Evolutionary conservation across 2,113 vertebrate species (phyloP), one percentile per base, ranked within the genome.

Genomic region (Electrona antarctica): DNA sequence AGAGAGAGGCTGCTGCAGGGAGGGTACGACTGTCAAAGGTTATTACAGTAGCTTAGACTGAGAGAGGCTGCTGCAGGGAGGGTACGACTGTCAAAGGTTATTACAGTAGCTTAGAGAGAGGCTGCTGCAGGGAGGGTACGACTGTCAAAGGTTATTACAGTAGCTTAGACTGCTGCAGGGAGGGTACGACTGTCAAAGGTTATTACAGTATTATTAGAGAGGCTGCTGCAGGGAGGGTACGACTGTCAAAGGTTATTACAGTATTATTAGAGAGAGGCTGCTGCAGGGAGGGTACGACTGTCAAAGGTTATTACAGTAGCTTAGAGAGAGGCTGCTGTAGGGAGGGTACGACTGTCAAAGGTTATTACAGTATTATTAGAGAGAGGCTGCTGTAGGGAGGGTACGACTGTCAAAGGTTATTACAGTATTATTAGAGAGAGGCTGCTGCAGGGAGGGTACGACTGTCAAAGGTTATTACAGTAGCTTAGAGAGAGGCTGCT

Each of bases 81-180:
- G 92, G 97, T 98, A 84, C 93, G 94, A 69, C 9, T 1, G 21
- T 21, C 21, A 21, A 21, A 21, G 21, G 21, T 21, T 21, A 21
- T 21, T 21, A 21, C 21, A 1, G 21, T 1, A 21, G 21, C 21
- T 21, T 21, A 21, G 96, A 71, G 91, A 96, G 8, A 83, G 92
- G 65, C 92, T 98, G 78, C 91, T 98, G 45, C 93, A 94, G 69
- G 96, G 96, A 67, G 93, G 92, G 97, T 98, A 84, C 93, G 94
- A 69, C 9, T 1, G 21, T 21, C 21, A 21, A 21, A 21, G 21
- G 21, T 21, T 21, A 21, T 21, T 21, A 21, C 21, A 1, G 21
- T 1, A 21, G 21, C 21, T 21, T 21, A 83, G 92, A 64, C 92
- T 98, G 78, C 91, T 98, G 45, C 93, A 94, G 69, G 96, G 96